Conservation (phyloP, 2,113 vertebrate genomes). For the Psilopsiagon aurifrons region DNA sequence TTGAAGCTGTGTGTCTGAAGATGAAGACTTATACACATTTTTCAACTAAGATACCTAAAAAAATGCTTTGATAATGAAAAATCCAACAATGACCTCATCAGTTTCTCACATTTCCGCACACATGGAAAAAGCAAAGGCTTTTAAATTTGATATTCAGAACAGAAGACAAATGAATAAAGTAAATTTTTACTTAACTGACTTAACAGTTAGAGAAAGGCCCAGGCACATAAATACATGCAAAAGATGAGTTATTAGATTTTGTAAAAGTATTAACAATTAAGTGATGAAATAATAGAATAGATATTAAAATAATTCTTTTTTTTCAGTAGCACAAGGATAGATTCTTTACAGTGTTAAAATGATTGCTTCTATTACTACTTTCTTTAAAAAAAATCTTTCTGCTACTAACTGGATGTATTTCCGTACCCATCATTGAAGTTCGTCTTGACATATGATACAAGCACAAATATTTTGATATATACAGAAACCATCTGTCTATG, state of each 20-base stretch:
- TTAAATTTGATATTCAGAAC: background rate
- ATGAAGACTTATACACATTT: background rate
- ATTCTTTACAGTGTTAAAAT: background rate
- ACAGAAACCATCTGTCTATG: rapidly evolving
- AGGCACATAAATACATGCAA: background rate
- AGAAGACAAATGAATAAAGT: background rate
- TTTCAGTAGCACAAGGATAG: background rate
- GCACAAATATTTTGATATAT: background rate
- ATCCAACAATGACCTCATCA: background rate
- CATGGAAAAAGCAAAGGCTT: background rate
- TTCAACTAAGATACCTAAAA: background rate
- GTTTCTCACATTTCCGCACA: background rate
- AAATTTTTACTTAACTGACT: background rate
- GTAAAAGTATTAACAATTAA: background rate
- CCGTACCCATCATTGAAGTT: background rate
- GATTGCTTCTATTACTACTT: background rate
- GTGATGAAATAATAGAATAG: background rate
- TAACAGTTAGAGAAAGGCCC: background rate
- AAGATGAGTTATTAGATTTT: background rate
- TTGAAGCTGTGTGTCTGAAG: background rate
- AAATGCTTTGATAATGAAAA: background rate
- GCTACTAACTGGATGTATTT: background rate
- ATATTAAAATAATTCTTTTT: background rate
- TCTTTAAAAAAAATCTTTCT: rapidly evolving
- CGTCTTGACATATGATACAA: background rate